Evolutionary conservation across 2,113 vertebrate genomes (phyloP).

Genomic region (Sphaerodactylus townsendi): DNA sequence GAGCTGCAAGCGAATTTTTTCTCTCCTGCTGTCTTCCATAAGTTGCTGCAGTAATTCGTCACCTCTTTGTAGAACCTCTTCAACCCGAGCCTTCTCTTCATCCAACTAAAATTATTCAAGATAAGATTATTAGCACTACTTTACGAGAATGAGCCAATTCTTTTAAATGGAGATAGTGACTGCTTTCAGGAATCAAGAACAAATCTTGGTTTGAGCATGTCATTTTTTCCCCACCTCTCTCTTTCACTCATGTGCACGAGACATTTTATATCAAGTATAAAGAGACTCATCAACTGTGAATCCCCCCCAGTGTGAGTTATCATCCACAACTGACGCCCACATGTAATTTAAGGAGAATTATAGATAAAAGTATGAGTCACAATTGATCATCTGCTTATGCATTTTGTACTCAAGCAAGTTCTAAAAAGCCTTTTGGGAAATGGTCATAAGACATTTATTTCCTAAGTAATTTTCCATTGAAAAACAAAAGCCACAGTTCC

Average conservation of each 20-base stretch:
- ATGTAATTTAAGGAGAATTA: background rate
- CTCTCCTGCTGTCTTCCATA: conserved; percentile 80
- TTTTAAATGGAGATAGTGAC: background rate
- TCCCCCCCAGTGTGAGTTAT: background rate
- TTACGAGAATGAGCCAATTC: background rate
- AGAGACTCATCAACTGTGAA: background rate
- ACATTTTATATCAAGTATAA: no score
- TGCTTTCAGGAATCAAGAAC: background rate
- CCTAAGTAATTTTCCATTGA: background rate
- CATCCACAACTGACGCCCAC: background rate
- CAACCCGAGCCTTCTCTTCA: conserved; percentile 86
- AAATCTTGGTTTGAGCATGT: no score
- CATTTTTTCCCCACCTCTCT: background rate
- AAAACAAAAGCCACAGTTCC: no score
- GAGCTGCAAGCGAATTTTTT: conserved; percentile 83
- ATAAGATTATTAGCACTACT: background rate
- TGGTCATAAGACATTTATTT: background rate
- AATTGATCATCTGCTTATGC: background rate
- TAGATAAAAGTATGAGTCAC: background rate
- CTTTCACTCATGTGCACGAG: background rate
- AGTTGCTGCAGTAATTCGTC: conserved; percentile 84
- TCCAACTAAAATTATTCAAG: conserved; percentile 79
- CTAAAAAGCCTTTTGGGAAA: background rate
- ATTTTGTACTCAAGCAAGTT: background rate
- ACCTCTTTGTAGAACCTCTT: conserved; percentile 87